Evolutionary conservation across 92 coral and sea anemone genomes (phyloP).

Genomic region (Blastomussa wellsi): DNA sequence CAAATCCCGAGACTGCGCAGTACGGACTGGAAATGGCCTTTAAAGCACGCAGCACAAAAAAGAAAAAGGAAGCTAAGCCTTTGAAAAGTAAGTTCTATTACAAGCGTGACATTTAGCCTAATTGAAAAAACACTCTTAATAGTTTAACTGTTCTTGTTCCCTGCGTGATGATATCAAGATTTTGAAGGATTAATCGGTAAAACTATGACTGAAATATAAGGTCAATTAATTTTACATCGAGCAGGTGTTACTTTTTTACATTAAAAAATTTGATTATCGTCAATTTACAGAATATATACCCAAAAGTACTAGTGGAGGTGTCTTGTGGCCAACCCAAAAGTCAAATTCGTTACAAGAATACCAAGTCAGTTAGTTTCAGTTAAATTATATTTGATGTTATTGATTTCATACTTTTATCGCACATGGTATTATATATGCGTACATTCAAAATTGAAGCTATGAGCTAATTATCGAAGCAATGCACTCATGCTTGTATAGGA

Average conservation of each 20-base stretch:
- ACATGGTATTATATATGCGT: not conserved
- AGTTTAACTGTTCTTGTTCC: not conserved
- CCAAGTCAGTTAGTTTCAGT: not conserved
- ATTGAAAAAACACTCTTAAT: not conserved
- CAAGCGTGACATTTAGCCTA: too few species aligned
- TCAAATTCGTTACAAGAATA: not conserved
- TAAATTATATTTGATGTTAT: not conserved
- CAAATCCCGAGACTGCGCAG: too few species aligned
- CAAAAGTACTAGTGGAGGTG: not conserved
- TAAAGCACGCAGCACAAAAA: too few species aligned
- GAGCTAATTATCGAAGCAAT: not conserved
- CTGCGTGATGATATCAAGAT: not conserved
- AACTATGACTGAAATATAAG: not conserved
- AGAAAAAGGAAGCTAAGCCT: too few species aligned
- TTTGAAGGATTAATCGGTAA: not conserved
- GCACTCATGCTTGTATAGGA: not conserved
- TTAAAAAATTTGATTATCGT: not conserved
- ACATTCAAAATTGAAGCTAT: not conserved
- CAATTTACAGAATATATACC: not conserved
- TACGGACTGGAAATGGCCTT: too few species aligned
- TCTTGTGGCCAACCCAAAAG: not conserved
- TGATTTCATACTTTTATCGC: conserved; percentile 5
- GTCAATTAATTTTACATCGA: not conserved
- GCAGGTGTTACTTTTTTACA: not conserved
- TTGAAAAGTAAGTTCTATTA: too few species aligned